Evolutionary conservation across 2,113 vertebrate genomes (phyloP).

Genomic region (Acinonyx jubatus): DNA sequence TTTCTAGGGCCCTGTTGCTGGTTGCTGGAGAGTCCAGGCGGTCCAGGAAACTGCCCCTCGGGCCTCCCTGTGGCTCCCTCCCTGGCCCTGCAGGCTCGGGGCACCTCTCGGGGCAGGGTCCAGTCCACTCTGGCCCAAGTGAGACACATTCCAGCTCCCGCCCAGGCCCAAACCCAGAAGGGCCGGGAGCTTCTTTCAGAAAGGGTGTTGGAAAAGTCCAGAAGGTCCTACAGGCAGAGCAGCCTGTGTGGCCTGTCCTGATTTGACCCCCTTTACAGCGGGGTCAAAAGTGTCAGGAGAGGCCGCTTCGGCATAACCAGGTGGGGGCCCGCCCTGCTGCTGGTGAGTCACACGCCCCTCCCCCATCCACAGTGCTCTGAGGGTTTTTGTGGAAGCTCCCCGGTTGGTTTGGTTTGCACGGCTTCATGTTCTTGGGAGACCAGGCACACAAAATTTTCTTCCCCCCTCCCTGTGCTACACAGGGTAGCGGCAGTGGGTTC

Average conservation of each 20-base stretch:
- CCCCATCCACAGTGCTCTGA: no score
- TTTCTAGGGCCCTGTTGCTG: not conserved
- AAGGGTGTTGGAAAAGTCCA: no score
- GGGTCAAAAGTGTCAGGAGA: not conserved
- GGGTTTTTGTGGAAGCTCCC: no score
- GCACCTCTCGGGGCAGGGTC: not conserved
- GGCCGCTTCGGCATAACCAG: not conserved
- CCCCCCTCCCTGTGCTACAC: no score
- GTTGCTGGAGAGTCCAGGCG: not conserved
- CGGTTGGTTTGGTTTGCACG: no score
- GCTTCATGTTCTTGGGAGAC: no score
- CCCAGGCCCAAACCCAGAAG: not conserved
- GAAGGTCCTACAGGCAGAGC: not conserved
- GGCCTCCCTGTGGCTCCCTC: not conserved
- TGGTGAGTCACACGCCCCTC: no score
- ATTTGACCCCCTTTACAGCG: not conserved
- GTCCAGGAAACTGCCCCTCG: rapidly evolving
- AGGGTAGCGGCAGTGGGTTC: not conserved
- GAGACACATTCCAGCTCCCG: not conserved
- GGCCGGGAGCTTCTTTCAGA: not conserved
- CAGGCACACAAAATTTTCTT: no score
- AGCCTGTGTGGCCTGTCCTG: not conserved
- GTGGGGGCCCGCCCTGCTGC: no score
- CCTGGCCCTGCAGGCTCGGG: not conserved
- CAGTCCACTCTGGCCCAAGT: not conserved